Evolutionary conservation across 2,113 vertebrate genomes (phyloP), one percentile per base, ranked within the genome.

Genomic region (Bubalus kerabau): DNA sequence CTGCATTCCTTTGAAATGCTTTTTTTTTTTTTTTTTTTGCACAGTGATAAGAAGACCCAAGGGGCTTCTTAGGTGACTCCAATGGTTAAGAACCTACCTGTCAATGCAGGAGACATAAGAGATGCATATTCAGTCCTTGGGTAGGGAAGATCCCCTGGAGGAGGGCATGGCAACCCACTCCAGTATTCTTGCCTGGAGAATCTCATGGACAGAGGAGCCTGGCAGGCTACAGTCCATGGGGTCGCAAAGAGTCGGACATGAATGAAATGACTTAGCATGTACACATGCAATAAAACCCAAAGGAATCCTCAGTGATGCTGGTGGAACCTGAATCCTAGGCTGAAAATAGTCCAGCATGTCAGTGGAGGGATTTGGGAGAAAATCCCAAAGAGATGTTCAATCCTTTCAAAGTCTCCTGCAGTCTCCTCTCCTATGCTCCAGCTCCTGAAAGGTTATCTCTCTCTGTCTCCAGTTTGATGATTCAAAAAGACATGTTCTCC

Each of bases 301-400:
- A 87, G 52, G 87, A 67, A 32, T 54, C 87, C 71, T 92, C 36
- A 26, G 46, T 87, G 90, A 96, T 60, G 80, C 9, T 94, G 82
- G 94, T 95, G 90, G 87, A 97, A 96, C 80, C 83, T 85, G 80
- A 96, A 80, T 80, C 26, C 50, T 64, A 12, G n/a, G 52, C 80
- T 96, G 87, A 96, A 97, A 97, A 96, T 87, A 96, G 60, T 80
- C 40, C 59, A 88, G 43, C 15, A 16, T 13, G 32, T 52, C 80
- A 80, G 52, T 21, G 40, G 23, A 32, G 46, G 4, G 30, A 81
- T 14, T 64, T 62, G 71, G 71, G 84, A 64, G 24, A 62, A 59
- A 80, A 36, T 64, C 30, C 80, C 80, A 36, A 54, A 62, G 74
- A 2, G 26, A 15, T 78, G 23, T 48, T 80, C 36, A 62, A 13